Evolutionary conservation across 2,113 vertebrate genomes (phyloP).

Genomic region (Odontophorus gujanensis): DNA sequence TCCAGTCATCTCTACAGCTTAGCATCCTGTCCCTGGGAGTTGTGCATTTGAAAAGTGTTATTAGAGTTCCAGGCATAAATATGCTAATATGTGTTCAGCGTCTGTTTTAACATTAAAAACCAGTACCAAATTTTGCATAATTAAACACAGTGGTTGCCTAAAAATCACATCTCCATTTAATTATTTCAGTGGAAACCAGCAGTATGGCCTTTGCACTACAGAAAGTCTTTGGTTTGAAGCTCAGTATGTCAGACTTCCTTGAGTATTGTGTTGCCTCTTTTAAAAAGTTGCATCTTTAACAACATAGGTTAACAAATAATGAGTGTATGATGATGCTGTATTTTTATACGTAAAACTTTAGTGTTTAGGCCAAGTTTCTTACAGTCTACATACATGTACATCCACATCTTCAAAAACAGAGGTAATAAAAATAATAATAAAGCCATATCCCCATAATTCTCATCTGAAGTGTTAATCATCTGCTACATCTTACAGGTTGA

Average conservation of each 20-base stretch:
- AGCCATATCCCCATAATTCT: not conserved
- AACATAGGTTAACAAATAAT: not conserved
- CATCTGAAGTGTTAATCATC: not conserved
- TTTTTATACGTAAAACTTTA: not conserved
- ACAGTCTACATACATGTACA: not conserved
- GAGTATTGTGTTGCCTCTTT: not conserved
- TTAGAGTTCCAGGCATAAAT: not conserved
- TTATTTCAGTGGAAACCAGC: not conserved
- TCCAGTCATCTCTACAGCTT: not conserved
- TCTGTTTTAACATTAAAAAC: not conserved
- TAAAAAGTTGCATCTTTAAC: not conserved
- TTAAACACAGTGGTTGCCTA: not conserved
- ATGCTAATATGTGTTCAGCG: not conserved
- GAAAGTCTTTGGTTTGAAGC: not conserved
- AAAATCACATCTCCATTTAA: not conserved
- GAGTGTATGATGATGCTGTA: not conserved
- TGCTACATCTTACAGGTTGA: not conserved
- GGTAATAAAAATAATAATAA: not conserved
- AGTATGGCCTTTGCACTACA: not conserved
- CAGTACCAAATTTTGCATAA: not conserved
- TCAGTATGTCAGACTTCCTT: not conserved
- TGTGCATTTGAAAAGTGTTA: not conserved
- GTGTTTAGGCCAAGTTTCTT: not conserved
- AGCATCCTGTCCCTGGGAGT: not conserved
- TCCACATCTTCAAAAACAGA: not conserved